Evolutionary conservation across 30 jellyfish, hydroid and myxozoan genomes (phyloP), one percentile per base, ranked within the genome.

Genomic region (Pseudorhiza aurosa): DNA sequence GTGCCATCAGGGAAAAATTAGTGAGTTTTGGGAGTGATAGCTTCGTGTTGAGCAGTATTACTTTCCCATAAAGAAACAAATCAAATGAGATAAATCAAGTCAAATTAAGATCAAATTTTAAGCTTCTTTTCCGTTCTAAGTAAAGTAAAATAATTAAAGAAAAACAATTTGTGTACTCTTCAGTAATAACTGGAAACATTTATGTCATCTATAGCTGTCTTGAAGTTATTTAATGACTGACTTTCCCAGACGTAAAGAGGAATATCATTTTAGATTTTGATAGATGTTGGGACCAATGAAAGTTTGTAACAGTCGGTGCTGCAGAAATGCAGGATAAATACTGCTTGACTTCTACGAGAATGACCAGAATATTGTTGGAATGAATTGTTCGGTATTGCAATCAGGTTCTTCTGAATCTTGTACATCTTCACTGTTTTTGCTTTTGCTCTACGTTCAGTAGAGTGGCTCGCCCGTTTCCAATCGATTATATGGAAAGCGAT

Each of bases 281-380:
- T 55, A 33, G 77, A 51, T 74, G 87, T 26, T 74, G 87, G 77
- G 76, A 50, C 65, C 30, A 74, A 74, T 50, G 53, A 21, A 55
- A 32, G 22, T 74, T 51, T 74, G 46, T 51, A 74, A 51, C 76
- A 19, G 47, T 55, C 76, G 32, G 76, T 51, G 51, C 87, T 51
- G 65, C 87, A 74, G 65, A 29, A 74, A 32, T 65, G 87, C 64
- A 57, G 75, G 87, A 74, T 68, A 29, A 56, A 51, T 47, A 55
- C 87, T 33, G 75, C 65, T 44, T 71, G 72, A 44, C 56, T 24
- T 45, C 85, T 45, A 45, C 72, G 72, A 27, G 58, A 30, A 47
- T 71, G 70, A 44, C 57, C 58, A 47, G 30, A 24, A 44, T 45
- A 37, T 2, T 1, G 71, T 57, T 49, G 56, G 47, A 71, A 71